phyloP scores from a whole-genome alignment of 1,140 invertebrate genomes.

The Grapholita molesta region DNA sequence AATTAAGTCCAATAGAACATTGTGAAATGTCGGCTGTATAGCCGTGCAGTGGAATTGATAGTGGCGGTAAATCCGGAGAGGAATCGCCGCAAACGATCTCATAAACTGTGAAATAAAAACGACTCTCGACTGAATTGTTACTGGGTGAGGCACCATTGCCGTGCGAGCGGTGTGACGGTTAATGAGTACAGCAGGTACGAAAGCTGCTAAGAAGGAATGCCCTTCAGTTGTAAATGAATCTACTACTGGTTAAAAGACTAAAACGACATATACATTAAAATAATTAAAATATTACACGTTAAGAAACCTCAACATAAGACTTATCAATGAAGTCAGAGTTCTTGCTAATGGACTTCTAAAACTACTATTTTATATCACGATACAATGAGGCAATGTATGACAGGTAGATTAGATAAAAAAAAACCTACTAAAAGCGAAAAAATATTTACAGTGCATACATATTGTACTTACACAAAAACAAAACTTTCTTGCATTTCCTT shows the following conservation, averaged over 20 bases:
- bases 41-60: slow-evolving; percentile 23
- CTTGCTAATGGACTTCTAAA: no score
- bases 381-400: no score
- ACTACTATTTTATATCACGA: no score
- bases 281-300: no score
- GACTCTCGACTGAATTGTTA: slow-evolving; percentile 3
- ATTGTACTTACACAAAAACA: not conserved
- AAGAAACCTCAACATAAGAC: no score
- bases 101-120: slow-evolving; percentile 18
- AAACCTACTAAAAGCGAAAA: no score
- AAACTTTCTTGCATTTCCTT: not conserved
- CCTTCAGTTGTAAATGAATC: not conserved
- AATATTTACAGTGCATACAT: no score
- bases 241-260: no score
- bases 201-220: not conserved
- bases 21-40: slow-evolving; percentile 5
- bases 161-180: not conserved
- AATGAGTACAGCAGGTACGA: not conserved
- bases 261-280: no score
- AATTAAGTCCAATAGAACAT: slow-evolving; percentile 35
- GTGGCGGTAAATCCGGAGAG: slow-evolving; percentile 28
- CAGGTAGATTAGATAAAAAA: no score
- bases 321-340: no score
- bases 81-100: slow-evolving; percentile 18
- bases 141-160: not conserved